Evolutionary conservation across 2,888 invertebrate genomes (phyloP).

Genomic region (Mesopsocus fuscifrons): DNA sequence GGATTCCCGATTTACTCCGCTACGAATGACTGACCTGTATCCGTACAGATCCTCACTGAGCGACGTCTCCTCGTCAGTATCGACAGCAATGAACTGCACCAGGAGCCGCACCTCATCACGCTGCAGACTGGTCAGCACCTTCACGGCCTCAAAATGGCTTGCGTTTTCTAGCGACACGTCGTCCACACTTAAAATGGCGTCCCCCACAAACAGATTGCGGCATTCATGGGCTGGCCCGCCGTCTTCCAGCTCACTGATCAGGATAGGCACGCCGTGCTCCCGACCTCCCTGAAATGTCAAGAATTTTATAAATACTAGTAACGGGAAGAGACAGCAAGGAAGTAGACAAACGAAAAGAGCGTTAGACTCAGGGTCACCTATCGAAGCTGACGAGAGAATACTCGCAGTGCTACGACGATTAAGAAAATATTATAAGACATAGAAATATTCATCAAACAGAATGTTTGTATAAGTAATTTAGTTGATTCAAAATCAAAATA

Average conservation of each 20-base stretch:
- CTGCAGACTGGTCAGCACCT: conserved; percentile 49
- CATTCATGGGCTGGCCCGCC: conserved; percentile 59
- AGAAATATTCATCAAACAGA: too few species aligned
- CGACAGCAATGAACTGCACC: conserved; percentile 54
- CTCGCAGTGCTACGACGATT: too few species aligned
- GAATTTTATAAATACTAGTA: too few species aligned
- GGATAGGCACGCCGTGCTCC: conserved; percentile 70
- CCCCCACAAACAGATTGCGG: conserved; percentile 52
- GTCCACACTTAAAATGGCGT: conserved; percentile 67
- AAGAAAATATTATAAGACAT: too few species aligned
- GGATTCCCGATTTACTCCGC: too few species aligned
- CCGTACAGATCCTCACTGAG: conserved; percentile 36
- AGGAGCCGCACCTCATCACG: conserved; percentile 56
- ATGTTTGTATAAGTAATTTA: too few species aligned
- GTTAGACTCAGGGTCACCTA: too few species aligned
- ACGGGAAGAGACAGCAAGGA: too few species aligned
- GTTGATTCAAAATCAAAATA: too few species aligned
- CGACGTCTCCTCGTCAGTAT: conserved; percentile 44
- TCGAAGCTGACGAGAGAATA: too few species aligned
- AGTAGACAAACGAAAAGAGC: too few species aligned
- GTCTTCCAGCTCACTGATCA: conserved; percentile 65
- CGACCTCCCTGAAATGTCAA: conserved; percentile 45
- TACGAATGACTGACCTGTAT: conserved; percentile 29
- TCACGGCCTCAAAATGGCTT: conserved; percentile 65
- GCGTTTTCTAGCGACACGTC: conserved; percentile 28